phyloP scores from a whole-genome alignment of 2,888 invertebrate genomes.

The Eucera pruinosa region DNA sequence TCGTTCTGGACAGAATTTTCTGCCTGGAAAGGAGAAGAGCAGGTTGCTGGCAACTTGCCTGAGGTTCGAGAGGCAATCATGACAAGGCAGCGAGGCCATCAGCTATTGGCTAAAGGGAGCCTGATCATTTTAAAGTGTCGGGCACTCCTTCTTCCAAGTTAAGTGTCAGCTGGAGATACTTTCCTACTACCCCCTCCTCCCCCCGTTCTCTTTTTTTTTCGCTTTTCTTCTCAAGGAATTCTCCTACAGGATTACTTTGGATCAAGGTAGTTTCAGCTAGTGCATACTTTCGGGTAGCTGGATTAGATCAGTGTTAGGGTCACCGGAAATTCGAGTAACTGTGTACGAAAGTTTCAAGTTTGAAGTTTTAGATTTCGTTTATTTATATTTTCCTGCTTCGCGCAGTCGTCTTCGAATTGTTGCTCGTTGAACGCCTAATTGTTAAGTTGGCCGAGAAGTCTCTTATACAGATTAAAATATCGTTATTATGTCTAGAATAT shows the following conservation, averaged over 20 bases:
- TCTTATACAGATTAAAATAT: too few species aligned
- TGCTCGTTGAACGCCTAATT: too few species aligned
- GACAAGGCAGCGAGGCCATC: conserved; percentile 50
- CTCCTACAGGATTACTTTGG: conserved; percentile 30
- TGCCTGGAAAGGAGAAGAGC: conserved; percentile 41
- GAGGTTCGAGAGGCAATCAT: conserved; percentile 42
- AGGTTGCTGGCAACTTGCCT: conserved; percentile 48
- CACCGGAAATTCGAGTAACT: too few species aligned
- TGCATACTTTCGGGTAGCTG: background rate
- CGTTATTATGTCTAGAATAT: too few species aligned
- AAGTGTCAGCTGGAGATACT: conserved; percentile 51
- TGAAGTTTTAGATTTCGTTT: too few species aligned
- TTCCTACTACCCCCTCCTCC: background rate
- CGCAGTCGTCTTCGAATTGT: too few species aligned
- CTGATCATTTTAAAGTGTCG: conserved; percentile 48
- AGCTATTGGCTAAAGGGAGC: conserved; percentile 45
- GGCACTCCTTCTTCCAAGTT: conserved; percentile 45
- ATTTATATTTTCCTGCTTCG: too few species aligned
- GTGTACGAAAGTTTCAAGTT: too few species aligned
- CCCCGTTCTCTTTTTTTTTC: background rate
- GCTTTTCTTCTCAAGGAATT: background rate
- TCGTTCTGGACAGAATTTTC: conserved; percentile 45
- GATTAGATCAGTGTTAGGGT: too few species aligned
- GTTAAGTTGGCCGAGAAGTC: too few species aligned
- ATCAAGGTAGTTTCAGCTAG: conserved; percentile 3